These are phyloP conservation scores for Fregetta grallaria DNA, from an alignment of 2,113 vertebrate species.

Conservation along the genomic window DNA sequence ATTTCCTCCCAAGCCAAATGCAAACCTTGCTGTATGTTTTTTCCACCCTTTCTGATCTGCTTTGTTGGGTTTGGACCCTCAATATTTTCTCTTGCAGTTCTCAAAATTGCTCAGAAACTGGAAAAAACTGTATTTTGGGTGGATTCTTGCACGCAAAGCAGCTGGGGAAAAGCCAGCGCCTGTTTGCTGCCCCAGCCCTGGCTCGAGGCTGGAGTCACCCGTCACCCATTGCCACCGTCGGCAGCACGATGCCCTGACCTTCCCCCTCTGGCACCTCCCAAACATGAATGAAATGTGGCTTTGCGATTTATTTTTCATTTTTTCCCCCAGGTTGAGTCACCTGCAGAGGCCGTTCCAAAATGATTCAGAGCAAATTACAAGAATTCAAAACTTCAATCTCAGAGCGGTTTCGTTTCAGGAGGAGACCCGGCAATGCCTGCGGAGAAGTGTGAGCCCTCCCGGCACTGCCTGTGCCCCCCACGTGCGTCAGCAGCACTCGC, in stretches of 20 bases:
- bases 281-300: background rate
- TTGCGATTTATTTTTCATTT: background rate
- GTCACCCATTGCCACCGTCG: accelerated
- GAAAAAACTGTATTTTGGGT: background rate
- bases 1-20: background rate
- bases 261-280: background rate
- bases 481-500: background rate
- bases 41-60: background rate
- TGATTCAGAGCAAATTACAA: conserved; percentile 40
- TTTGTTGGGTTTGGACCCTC: background rate
- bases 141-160: background rate
- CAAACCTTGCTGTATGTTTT: background rate
- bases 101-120: background rate
- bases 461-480: background rate
- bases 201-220: background rate
- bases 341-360: background rate
- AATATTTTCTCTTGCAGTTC: background rate
- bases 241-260: background rate
- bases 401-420: background rate
- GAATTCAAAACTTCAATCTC: background rate
- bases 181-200: accelerated
- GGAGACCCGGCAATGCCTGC: accelerated
- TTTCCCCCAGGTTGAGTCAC: conserved; percentile 28
- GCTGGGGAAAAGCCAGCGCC: background rate
- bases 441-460: background rate